These are phyloP conservation scores for Lacanobia oleracea DNA, from an alignment of 2,888 invertebrate species.

Conservation along the genomic window DNA sequence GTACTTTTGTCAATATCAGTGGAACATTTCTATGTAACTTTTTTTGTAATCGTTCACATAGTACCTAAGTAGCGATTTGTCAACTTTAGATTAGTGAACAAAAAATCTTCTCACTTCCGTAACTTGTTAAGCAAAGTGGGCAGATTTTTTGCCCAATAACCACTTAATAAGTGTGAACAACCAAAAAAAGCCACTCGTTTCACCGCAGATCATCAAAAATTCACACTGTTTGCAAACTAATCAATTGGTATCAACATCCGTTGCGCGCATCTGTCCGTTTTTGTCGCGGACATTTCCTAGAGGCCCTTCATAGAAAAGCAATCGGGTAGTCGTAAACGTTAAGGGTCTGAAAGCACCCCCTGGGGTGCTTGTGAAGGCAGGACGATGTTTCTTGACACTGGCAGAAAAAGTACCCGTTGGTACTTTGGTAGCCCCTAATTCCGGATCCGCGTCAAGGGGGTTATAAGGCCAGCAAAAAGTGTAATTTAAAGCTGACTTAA, in stretches of 20 bases:
- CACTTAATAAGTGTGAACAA: slow-evolving; percentile 72
- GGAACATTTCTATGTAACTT: not conserved
- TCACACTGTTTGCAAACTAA: slow-evolving; percentile 73
- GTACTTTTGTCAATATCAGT: not conserved
- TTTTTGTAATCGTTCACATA: not conserved
- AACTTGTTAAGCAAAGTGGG: slow-evolving; percentile 37
- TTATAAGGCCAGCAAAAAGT: slow-evolving; percentile 88
- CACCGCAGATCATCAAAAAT: slow-evolving; percentile 70
- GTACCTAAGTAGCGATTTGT: slow-evolving; percentile 19
- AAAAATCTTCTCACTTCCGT: slow-evolving; percentile 46
- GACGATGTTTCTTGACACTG: slow-evolving; percentile 88
- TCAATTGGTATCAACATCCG: slow-evolving; percentile 82
- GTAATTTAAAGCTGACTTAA: slow-evolving; percentile 90
- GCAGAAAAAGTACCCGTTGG: slow-evolving; percentile 86
- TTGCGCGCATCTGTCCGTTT: slow-evolving; percentile 84
- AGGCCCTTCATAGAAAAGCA: slow-evolving; percentile 91
- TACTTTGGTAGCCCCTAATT: slow-evolving; percentile 85
- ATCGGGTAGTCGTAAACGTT: slow-evolving; percentile 92
- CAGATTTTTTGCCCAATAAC: slow-evolving; percentile 58
- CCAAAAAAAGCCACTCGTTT: slow-evolving; percentile 63
- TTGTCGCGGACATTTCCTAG: slow-evolving; percentile 81
- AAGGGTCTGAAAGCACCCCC: slow-evolving; percentile 91
- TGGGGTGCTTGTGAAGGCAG: slow-evolving; percentile 89
- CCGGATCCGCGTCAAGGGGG: slow-evolving; percentile 86
- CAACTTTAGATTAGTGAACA: not conserved